Evolutionary conservation across 1,140 invertebrate genomes (phyloP).

Genomic region (Phenacoccus solenopsis): DNA sequence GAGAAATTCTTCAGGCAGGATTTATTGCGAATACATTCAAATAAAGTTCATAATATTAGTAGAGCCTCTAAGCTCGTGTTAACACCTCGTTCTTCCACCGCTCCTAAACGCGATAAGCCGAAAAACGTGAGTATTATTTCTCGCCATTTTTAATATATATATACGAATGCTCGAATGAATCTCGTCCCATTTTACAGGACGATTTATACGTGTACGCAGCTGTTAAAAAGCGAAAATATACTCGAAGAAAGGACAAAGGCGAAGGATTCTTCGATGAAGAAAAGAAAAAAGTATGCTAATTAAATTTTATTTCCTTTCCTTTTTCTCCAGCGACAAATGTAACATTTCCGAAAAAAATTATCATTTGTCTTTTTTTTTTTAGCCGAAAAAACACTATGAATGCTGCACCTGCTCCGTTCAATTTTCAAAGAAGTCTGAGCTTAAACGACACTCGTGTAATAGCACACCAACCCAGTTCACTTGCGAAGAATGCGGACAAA

Average conservation of each 20-base stretch:
- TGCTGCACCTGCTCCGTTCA: neutral
- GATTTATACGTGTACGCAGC: neutral
- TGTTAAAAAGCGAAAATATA: neutral
- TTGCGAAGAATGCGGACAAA: neutral
- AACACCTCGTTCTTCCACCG: neutral
- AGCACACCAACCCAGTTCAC: neutral
- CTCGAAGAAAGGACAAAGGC: neutral
- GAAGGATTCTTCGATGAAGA: neutral
- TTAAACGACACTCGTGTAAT: neutral
- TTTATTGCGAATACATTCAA: neutral
- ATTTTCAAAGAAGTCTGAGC: no score
- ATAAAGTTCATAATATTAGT: neutral
- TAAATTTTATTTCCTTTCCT: no score
- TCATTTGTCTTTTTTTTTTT: no score
- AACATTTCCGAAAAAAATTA: no score
- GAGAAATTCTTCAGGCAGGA: neutral
- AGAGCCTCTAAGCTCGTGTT: neutral
- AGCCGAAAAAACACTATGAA: neutral
- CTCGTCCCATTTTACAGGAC: no score
- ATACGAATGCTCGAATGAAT: neutral
- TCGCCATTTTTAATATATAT: neutral
- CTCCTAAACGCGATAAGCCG: neutral
- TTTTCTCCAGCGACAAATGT: no score
- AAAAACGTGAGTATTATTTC: neutral
- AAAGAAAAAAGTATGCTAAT: no score